These are phyloP conservation scores for Grammomys surdaster DNA, from an alignment of 2,113 vertebrate genomes.

Conservation along the genomic window DNA sequence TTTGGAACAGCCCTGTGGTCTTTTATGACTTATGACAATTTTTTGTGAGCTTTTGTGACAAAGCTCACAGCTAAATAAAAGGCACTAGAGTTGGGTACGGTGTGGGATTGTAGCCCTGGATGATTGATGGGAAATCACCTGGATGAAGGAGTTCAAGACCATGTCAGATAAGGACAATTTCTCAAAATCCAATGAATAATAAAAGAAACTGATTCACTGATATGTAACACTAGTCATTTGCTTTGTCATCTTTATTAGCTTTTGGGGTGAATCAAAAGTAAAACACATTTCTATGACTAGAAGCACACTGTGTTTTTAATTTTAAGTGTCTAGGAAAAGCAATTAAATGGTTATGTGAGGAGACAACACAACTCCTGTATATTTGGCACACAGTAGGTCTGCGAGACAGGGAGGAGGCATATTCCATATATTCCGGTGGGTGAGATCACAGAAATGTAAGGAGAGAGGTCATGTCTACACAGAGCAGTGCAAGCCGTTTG, in stretches of 20 bases:
- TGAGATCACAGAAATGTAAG: neutral
- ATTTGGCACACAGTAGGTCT: neutral
- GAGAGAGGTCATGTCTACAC: neutral
- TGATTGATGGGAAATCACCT: neutral
- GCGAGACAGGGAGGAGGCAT: neutral
- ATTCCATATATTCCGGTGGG: neutral
- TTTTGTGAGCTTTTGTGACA: neutral
- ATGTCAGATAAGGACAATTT: neutral
- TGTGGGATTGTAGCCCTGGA: neutral
- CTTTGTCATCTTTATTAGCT: neutral
- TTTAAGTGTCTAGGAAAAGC: neutral
- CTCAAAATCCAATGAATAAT: neutral
- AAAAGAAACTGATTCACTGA: neutral
- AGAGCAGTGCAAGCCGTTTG: neutral
- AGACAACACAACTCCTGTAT: neutral
- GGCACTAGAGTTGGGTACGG: neutral
- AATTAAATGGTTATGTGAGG: neutral
- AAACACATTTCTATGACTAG: neutral
- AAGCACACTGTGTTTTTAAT: neutral
- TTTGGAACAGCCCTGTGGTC: neutral
- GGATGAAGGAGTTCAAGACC: neutral
- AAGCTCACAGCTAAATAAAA: neutral
- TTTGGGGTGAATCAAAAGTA: neutral
- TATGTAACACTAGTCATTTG: neutral
- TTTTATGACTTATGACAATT: conserved; percentile 7